A percentile compares a stretch with the other conserved stretches of the same genome.
These are phyloP conservation scores for Carollia perspicillata DNA, from an alignment of 2,113 vertebrate genomes.

Conservation along the genomic window DNA sequence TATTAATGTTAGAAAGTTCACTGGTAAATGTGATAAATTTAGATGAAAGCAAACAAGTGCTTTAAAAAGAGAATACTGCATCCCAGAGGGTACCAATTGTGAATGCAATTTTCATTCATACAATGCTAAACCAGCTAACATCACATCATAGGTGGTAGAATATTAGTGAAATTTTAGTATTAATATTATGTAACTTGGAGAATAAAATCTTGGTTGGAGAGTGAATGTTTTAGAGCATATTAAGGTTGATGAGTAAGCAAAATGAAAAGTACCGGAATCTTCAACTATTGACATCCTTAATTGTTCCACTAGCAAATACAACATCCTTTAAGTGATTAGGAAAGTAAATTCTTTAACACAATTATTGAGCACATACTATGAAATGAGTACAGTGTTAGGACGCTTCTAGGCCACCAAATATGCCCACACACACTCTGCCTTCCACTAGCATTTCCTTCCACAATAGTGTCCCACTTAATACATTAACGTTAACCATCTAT, in stretches of 20 bases:
- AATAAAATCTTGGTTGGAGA: conserved; percentile 45
- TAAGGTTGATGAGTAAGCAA: not conserved
- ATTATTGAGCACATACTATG: conserved; percentile 21
- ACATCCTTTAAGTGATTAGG: not conserved
- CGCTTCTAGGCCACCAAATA: not conserved
- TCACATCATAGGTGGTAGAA: not conserved
- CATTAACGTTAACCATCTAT: not conserved
- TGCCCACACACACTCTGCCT: not conserved
- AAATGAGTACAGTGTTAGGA: not conserved
- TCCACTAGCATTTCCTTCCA: not conserved
- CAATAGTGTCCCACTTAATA: not conserved
- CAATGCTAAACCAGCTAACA: conserved; percentile 1
- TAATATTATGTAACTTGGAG: conserved; percentile 8
- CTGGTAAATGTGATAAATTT: conserved; percentile 47
- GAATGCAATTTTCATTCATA: conserved; percentile 48
- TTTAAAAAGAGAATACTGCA: not conserved
- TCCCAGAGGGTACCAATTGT: not conserved
- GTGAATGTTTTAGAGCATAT: not conserved
- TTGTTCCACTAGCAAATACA: not conserved
- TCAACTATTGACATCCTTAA: conserved; percentile 25
- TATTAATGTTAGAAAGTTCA: not conserved
- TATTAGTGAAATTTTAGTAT: conserved; percentile 26
- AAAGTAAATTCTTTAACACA: conserved; percentile 47
- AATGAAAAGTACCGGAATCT: conserved; percentile 20
- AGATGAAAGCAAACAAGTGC: conserved; percentile 19